Percentiles rank a stretch among this genome's conserved stretches.
Evolutionary conservation across 2,113 vertebrate genomes (phyloP).

Genomic region (Asarcornis scutulata): DNA sequence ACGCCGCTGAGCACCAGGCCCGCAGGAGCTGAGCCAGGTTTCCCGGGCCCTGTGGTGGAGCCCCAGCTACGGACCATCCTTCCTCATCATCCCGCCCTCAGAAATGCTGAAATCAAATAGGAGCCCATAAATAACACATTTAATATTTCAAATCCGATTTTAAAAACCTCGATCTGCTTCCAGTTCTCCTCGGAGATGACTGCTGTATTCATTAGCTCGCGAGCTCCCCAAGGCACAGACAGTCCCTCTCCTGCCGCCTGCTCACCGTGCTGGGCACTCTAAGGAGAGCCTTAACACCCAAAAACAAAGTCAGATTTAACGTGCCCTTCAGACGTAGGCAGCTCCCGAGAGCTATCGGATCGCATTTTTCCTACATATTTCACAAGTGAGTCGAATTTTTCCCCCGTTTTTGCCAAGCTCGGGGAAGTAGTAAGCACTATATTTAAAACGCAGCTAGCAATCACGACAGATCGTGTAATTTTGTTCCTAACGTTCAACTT

Average conservation of each 20-base stretch:
- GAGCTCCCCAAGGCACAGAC: constrained; percentile 33
- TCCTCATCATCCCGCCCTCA: neutral
- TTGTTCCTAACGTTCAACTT: neutral
- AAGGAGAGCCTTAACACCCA: neutral
- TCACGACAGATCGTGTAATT: neutral
- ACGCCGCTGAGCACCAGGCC: neutral
- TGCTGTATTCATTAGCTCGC: constrained; percentile 3
- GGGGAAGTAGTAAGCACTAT: neutral
- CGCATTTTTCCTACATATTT: constrained; percentile 27
- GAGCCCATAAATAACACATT: neutral
- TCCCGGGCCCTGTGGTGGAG: fast-evolving
- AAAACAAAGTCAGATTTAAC: constrained; percentile 19
- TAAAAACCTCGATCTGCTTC: neutral
- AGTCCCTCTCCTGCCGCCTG: constrained; percentile 10
- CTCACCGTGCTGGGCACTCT: neutral
- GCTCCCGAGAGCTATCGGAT: neutral
- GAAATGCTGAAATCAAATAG: neutral
- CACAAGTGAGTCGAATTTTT: constrained; percentile 32
- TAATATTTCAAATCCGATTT: constrained; percentile 11
- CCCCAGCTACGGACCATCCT: neutral
- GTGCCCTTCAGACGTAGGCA: constrained; percentile 41
- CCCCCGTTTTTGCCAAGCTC: constrained; percentile 27
- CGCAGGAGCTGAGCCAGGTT: neutral
- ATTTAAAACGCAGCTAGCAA: constrained; percentile 33
- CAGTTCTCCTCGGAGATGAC: constrained; percentile 17